Evolutionary conservation across 2,797 vertebrate species (phyloP), one percentile per base, ranked within the genome.

Genomic region (Cetoscarus ocellatus): DNA sequence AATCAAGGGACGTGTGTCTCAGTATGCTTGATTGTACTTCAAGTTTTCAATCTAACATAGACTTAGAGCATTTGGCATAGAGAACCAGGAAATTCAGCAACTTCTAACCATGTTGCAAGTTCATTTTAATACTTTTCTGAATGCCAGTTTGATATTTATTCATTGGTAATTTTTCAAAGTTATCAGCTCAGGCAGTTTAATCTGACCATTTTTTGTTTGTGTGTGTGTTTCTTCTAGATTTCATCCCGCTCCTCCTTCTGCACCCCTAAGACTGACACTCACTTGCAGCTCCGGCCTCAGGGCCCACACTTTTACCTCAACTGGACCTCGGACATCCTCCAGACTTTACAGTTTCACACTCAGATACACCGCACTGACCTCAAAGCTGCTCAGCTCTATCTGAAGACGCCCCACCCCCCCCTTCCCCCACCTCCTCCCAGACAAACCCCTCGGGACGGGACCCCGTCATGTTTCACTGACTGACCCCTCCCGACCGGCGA

Each of bases 391-490:
- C 12, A 0, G 11, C 44, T 72, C 68, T 67, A 38, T 68, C 69
- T 35, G 69, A 73, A 66, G 58, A 43, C 44, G 66, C 70, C 61
- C 42, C 40, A 1, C 3, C 8, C 36, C 8, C 36, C 73, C 40
- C 55, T 34, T 10, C 17, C 45, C 6, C 43, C 57, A 53, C 67
- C 43, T 43, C 55, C 36, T 18, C 72, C 50, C 11, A 40, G 11
- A 9, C 51, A 50, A 61, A 54, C 45, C 43, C 58, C 70, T 80
- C 15, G 78, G 79, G 80, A 82, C 74, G 62, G 80, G 76, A 78
- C 84, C 80, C 83, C 86, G 90, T 86, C 86, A 93, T 92, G 91
- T 90, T 85, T 69, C 76, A 84, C 87, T 93, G 89, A 94, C 88
- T 81, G 79, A 66, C 69, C 82, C 86, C 70, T 83, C 85, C 86